Conservation (phyloP, 1,140 invertebrate genomes). For the Euborellia annulipes region DNA sequence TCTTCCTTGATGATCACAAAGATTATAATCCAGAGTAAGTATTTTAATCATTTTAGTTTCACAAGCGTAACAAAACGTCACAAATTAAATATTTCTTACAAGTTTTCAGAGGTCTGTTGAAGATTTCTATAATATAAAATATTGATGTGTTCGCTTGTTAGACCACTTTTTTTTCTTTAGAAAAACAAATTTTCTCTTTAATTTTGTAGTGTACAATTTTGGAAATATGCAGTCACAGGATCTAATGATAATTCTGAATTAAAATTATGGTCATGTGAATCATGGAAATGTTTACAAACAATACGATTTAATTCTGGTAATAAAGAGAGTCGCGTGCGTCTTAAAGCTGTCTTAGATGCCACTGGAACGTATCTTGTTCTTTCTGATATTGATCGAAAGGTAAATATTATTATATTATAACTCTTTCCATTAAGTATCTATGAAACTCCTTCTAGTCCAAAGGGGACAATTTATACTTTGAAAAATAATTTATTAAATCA, state of each 20-base stretch:
- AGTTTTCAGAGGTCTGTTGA: no score
- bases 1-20: slow-evolving; percentile 85
- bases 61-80: slow-evolving; percentile 5
- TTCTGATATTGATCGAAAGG: slow-evolving; percentile 60
- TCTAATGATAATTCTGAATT: slow-evolving; percentile 77
- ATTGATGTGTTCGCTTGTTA: no score
- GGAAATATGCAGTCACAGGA: slow-evolving; percentile 87
- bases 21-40: slow-evolving; percentile 68
- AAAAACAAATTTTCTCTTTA: slow-evolving; percentile 8
- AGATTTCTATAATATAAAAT: no score
- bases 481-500: neutral
- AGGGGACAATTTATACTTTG: no score
- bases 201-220: slow-evolving; percentile 60
- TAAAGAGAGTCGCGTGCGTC: slow-evolving; percentile 20
- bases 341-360: slow-evolving; percentile 68
- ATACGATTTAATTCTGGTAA: slow-evolving; percentile 42
- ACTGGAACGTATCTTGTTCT: slow-evolving; percentile 68
- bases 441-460: no score
- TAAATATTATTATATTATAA: slow-evolving; percentile 9
- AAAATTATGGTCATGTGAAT: slow-evolving; percentile 87
- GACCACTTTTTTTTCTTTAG: neutral
- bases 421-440: no score
- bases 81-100: no score
- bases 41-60: neutral
- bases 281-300: slow-evolving; percentile 83